Base-by-base conservation (phyloP, 2,113 vertebrate species). In the Choloepus hoffmanni region DNA sequence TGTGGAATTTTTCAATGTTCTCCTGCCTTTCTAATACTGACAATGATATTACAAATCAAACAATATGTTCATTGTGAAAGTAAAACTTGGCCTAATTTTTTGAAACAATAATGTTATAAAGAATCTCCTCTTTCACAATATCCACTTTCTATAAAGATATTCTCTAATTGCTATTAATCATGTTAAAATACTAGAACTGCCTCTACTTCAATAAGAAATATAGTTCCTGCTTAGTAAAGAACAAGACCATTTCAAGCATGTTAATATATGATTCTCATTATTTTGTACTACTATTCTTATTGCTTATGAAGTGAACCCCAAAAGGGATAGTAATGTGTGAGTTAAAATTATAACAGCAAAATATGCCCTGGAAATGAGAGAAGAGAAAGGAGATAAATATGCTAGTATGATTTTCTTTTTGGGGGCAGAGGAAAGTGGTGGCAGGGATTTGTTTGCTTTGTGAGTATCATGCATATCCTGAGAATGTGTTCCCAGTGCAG, bases 61-160 rank as follows among this genome's bases (percentile, higher is more conserved):
- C 14, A 45, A 7, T 85, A 45, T 84, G 19, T 92, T 90, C n/a
- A 73, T 2, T 72, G 30, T 96, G 7, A 96, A 87, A 76, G 60
- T 53, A 85, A 85, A 94, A 45, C 9, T 6, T 1, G 58, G 0
- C 62, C 15, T 76, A 89, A 94, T 72, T 60, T 9, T 26, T 5
- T 60, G 45, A 53, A 95, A 72, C 7, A 62, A 40, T 67, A 55
- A 33, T 48, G 4, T 78, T 16, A 94, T 77, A 55, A 89, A 78
- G 9, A 79, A 68, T 90, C 16, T 83, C 28, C 21, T 84, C 6
- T 72, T 82, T 88, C 6, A 24, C 60, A 24, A 82, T 88, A 28
- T 53, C 33, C 11, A 26, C 11, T 78, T 86, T 68, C 9, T 33
- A 68, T 68, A 79, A 90, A 82, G 18, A 50, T 91, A 53, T 33